A percentile compares a stretch with the other conserved stretches of the same genome.
phyloP scores from a whole-genome alignment of 2,797 vertebrate genomes.

The Valencia hispanica region DNA sequence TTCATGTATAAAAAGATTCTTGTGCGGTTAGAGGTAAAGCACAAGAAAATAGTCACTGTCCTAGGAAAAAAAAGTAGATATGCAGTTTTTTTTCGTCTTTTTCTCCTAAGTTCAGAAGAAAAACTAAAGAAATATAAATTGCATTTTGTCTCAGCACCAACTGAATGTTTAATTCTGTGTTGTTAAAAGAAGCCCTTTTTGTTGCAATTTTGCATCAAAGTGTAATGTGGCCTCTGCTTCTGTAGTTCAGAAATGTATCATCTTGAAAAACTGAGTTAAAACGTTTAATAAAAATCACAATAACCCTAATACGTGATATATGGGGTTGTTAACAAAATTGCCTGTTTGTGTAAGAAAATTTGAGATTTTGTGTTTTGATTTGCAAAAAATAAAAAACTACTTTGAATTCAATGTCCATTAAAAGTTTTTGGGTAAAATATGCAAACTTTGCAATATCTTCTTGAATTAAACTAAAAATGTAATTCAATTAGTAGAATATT shows the following conservation, averaged over 20 bases:
- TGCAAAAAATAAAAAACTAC: not conserved
- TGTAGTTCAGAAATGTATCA: not conserved
- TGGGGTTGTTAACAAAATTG: not conserved
- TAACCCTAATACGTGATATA: not conserved
- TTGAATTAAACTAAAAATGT: not conserved
- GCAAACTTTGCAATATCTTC: not conserved
- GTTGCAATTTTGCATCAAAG: not conserved
- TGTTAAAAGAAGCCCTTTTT: not conserved
- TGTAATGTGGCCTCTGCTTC: not conserved
- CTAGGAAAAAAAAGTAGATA: not conserved
- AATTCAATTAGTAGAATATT: not conserved
- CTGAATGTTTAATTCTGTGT: not conserved
- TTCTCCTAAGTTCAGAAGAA: not conserved
- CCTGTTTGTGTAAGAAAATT: not conserved
- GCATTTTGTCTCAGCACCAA: not conserved
- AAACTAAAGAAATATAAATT: not conserved
- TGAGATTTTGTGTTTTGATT: not conserved
- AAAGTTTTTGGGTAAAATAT: not conserved
- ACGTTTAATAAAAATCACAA: not conserved
- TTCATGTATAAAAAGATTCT: constrained; percentile 51
- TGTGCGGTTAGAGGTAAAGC: constrained; percentile 25
- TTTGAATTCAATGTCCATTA: not conserved
- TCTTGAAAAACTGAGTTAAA: not conserved
- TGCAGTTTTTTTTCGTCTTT: too few relatives aligned
- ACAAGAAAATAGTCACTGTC: not conserved